Evolutionary conservation across 92 coral and sea anemone species (phyloP).

Genomic region (Palythoa caribaeorum): DNA sequence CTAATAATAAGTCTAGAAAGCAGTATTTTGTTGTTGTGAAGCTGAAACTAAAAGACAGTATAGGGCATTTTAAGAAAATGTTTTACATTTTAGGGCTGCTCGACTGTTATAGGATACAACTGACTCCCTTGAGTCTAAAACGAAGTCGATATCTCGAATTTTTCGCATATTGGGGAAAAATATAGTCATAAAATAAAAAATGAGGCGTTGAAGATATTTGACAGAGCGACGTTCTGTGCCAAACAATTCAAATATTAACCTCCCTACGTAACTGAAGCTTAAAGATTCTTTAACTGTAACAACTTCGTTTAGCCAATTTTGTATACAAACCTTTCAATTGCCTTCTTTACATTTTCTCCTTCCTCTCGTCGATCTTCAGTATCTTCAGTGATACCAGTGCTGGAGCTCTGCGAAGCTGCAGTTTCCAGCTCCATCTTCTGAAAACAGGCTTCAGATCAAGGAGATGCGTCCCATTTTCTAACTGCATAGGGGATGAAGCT

Average conservation of each 20-base stretch:
- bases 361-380: slow-evolving; percentile 25
- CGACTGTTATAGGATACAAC: slow-evolving; percentile 23
- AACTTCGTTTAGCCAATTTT: slow-evolving; percentile 21
- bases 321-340: slow-evolving; percentile 16
- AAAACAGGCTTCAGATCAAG: slow-evolving; percentile 57
- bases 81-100: slow-evolving; percentile 20
- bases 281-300: slow-evolving; percentile 10
- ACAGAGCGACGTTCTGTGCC: slow-evolving; percentile 5
- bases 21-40: slow-evolving; percentile 23
- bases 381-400: slow-evolving; percentile 17
- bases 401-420: slow-evolving; percentile 32
- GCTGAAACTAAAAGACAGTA: slow-evolving; percentile 28
- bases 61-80: slow-evolving; percentile 27
- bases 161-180: slow-evolving; percentile 27
- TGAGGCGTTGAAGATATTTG: background rate
- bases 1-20: too few relatives aligned
- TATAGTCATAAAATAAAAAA: background rate
- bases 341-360: slow-evolving; percentile 30
- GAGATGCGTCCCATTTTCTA: too few relatives aligned
- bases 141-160: slow-evolving; percentile 30
- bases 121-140: slow-evolving; percentile 33
- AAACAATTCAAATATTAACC: slow-evolving; percentile 7
- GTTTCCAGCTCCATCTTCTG: slow-evolving; percentile 42
- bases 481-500: too few relatives aligned
- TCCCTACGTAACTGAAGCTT: background rate